Evolutionary conservation across 2,797 vertebrate species (phyloP), one percentile per base, ranked within the genome.

Genomic region (Notolepis coatsorum): DNA sequence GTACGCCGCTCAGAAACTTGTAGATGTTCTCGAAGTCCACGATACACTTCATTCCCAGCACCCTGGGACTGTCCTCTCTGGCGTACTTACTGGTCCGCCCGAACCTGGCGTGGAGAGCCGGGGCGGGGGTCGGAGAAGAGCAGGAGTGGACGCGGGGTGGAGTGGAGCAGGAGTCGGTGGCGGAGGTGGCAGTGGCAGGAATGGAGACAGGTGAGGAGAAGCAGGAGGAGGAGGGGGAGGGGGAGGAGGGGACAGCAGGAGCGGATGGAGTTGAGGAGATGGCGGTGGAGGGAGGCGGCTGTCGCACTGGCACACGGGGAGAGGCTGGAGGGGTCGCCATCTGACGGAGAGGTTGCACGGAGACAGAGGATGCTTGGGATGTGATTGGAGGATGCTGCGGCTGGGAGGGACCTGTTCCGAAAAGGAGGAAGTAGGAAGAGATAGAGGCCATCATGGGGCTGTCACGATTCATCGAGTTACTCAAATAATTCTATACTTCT

Each of bases 1-100:
- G 61, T 4, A 64, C 25, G 0, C 6, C 13, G 56, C 82, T 81
- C 35, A 93, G 41, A 82, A 80, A 93, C 0, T 41, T 35, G 54
- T 94, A 93, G 66, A 94, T 86, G 58, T 39, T 92, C 72, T 92
- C 89, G 71, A 92, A 93, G 77, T 92, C 80, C 53, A 93, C 89
- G 0, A 21, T 30, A 8, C 20, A 52, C 20, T 73, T 68, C 8
- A 57, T 50, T 0, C 56, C 68, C 0, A 45, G 13, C 6, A 17
- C 45, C 35, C 50, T 65, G 31, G 33, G 46, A 8, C 4, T 13
- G 18, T 56, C 18, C 8, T 57, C 18, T 4, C 53, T 64, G 9
- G 41, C 31, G 1, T 25, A 15, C 20, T 56, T 70, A 31, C 45
- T 52, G 9, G 37, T 73, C 21, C 21, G 5, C 2, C 38, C 61